Conservation (phyloP, 2,797 vertebrate species). For the Catostomus latipinnis region DNA sequence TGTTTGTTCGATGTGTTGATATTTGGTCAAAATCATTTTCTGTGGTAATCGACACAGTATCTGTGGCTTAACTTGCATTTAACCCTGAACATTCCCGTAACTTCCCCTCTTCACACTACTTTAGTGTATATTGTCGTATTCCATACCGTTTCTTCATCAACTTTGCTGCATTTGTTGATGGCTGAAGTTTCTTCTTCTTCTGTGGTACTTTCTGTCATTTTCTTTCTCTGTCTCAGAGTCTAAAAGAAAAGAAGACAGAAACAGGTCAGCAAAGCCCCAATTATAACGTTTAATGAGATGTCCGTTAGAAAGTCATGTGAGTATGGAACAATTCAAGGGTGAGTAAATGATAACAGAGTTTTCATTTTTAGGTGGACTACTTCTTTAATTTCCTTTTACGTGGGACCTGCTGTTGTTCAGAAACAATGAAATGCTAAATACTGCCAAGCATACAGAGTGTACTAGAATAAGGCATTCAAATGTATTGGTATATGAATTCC, state of each 20-base stretch:
- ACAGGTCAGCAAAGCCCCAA: not conserved
- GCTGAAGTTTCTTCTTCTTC: slow-evolving; percentile 47
- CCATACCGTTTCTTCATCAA: slow-evolving; percentile 58
- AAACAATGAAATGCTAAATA: not conserved
- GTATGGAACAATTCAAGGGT: too few relatives aligned
- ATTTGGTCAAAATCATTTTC: too few relatives aligned
- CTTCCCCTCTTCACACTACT: too few relatives aligned
- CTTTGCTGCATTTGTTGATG: slow-evolving; percentile 62
- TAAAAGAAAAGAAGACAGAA: slow-evolving; percentile 33
- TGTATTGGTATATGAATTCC: not conserved
- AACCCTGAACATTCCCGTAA: too few relatives aligned
- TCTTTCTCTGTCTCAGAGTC: slow-evolving; percentile 60
- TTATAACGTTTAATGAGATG: not conserved
- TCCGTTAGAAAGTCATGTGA: too few relatives aligned
- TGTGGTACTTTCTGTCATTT: slow-evolving; percentile 31
- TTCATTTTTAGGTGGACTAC: not conserved
- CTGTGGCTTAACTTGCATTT: too few relatives aligned
- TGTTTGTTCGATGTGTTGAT: too few relatives aligned
- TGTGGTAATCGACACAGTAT: too few relatives aligned
- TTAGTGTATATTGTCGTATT: not conserved
- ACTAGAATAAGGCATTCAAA: not conserved
- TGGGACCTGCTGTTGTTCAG: not conserved
- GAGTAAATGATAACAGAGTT: not conserved
- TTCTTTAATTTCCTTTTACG: not conserved
- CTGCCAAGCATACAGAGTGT: not conserved